phyloP scores from a whole-genome alignment of 1,140 invertebrate genomes.

The Eulimnadia texana region DNA sequence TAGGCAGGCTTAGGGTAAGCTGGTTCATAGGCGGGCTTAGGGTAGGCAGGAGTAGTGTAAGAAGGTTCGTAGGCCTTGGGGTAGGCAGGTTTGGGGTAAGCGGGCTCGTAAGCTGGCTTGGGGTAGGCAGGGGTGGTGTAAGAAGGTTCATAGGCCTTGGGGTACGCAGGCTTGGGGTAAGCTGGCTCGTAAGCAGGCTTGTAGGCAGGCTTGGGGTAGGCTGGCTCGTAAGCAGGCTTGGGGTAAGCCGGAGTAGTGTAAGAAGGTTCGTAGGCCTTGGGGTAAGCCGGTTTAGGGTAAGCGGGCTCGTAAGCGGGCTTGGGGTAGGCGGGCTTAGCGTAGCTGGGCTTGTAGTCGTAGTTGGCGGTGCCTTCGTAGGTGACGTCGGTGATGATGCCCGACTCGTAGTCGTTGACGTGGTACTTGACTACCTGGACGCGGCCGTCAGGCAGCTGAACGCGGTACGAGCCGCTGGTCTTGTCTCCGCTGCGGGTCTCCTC shows the following conservation, averaged over 20 bases:
- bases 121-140: neutral
- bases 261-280: neutral
- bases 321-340: neutral
- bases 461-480: conserved; percentile 20
- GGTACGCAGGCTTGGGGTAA: neutral
- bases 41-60: neutral
- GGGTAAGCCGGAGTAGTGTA: neutral
- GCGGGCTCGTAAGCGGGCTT: neutral
- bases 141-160: neutral
- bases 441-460: conserved; percentile 21
- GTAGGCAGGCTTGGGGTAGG: neutral
- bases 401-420: conserved; percentile 18
- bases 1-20: neutral
- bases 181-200: neutral
- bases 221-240: neutral
- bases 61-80: neutral
- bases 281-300: neutral
- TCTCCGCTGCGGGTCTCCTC: conserved; percentile 21
- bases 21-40: neutral
- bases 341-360: neutral
- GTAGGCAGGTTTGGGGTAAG: neutral
- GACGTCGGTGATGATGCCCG: conserved; percentile 22
- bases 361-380: conserved; percentile 21
- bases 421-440: conserved; percentile 22
- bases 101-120: neutral